Conservation (phyloP, 2,888 invertebrate species). For the Cecidostiba fungosa region DNA sequence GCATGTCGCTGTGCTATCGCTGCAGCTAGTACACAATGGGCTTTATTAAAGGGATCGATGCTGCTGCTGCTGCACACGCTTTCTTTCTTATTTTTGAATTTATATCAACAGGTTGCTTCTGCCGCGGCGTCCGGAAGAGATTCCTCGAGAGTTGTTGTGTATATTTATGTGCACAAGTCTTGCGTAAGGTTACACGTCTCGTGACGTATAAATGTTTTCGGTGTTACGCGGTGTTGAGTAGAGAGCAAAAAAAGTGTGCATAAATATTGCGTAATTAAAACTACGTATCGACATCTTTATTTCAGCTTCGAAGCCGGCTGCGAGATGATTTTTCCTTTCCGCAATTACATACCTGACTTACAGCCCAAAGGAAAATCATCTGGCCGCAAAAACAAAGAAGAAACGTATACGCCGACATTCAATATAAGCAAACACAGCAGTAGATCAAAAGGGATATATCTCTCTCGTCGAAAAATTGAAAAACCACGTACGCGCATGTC, state of each 20-base stretch:
- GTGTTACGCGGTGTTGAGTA: not conserved
- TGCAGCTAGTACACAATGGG: not conserved
- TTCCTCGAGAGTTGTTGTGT: not conserved
- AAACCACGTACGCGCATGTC: too few relatives aligned
- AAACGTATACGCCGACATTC: not conserved
- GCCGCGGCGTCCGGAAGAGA: conserved; percentile 3
- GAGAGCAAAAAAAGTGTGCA: not conserved
- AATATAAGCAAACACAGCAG: not conserved
- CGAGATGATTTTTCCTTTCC: not conserved
- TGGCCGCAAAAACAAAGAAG: not conserved
- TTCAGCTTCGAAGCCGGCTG: too few relatives aligned
- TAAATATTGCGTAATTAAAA: not conserved
- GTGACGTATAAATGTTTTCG: not conserved
- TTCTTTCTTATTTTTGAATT: not conserved
- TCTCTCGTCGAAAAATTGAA: too few relatives aligned
- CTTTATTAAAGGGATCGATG: conserved; percentile 21
- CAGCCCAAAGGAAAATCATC: not conserved
- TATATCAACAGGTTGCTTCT: conserved; percentile 4
- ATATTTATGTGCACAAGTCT: not conserved
- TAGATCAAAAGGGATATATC: not conserved
- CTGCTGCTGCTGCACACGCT: not conserved
- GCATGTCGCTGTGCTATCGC: not conserved
- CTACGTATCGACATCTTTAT: not conserved
- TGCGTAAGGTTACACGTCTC: not conserved
- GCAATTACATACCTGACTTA: conserved; percentile 1